Conservation (phyloP, 2,888 invertebrate species). For the Caenorhabditis angaria region DNA sequence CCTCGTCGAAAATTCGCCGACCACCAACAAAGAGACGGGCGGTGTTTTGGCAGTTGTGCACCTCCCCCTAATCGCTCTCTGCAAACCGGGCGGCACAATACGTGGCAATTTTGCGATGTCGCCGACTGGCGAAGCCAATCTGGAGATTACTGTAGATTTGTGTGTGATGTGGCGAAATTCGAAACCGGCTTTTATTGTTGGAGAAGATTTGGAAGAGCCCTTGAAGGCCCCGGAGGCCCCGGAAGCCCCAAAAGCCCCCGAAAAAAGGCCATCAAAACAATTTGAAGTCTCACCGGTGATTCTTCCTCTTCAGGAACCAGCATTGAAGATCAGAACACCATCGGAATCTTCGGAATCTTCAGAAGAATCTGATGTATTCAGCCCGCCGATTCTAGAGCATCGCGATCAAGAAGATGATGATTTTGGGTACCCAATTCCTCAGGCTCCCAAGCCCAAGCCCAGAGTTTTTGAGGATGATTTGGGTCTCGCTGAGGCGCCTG, state of each 20-base stretch:
- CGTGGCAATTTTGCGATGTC: slow-evolving; percentile 58
- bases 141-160: slow-evolving; percentile 20
- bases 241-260: slow-evolving; percentile 9
- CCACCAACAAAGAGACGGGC: too few relatives aligned
- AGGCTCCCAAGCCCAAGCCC: too few relatives aligned
- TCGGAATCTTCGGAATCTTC: slow-evolving; percentile 18
- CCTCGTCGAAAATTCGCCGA: slow-evolving; percentile 42
- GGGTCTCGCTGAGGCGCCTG: not conserved
- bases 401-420: not conserved
- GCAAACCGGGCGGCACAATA: slow-evolving; percentile 52
- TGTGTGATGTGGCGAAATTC: slow-evolving; percentile 39
- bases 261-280: slow-evolving; percentile 28
- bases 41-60: slow-evolving; percentile 45
- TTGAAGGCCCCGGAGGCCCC: not conserved
- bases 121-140: slow-evolving; percentile 7
- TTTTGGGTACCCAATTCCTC: not conserved
- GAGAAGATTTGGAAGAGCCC: not conserved
- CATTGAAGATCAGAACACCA: not conserved
- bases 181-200: slow-evolving; percentile 27
- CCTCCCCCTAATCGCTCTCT: slow-evolving; percentile 55
- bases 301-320: too few relatives aligned
- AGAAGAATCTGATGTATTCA: slow-evolving; percentile 18
- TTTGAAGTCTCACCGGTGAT: slow-evolving; percentile 35
- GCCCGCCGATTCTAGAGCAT: not conserved
- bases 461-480: not conserved